These are phyloP conservation scores for Calameuta pallipes DNA, from an alignment of 2,888 invertebrate species.

Conservation along the genomic window DNA sequence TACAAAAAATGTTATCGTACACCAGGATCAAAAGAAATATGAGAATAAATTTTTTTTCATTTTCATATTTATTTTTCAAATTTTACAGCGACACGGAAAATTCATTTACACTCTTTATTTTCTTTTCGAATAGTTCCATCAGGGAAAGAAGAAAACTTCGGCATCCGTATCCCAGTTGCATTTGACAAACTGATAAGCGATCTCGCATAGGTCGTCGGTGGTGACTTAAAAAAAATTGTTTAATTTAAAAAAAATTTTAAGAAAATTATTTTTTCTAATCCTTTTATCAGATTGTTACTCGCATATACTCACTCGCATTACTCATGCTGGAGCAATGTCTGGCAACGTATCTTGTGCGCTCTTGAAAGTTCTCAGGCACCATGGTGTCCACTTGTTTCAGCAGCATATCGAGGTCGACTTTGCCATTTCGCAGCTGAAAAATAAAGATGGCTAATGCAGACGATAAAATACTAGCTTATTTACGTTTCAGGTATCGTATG, in stretches of 20 bases:
- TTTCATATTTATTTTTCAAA: not conserved
- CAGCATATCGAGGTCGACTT: slow-evolving; percentile 68
- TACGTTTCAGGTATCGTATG: not conserved
- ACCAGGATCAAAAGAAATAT: not conserved
- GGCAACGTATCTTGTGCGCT: slow-evolving; percentile 25
- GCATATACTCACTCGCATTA: slow-evolving; percentile 13
- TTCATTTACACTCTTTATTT: not conserved
- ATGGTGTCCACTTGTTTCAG: slow-evolving; percentile 64
- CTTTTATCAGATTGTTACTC: not conserved
- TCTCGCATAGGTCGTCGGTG: slow-evolving; percentile 35
- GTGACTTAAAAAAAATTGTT: not conserved
- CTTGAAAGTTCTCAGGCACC: slow-evolving; percentile 33
- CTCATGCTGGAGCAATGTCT: slow-evolving; percentile 28
- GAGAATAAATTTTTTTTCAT: not conserved
- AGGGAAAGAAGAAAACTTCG: slow-evolving; percentile 47
- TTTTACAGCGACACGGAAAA: not conserved
- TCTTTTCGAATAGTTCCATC: slow-evolving; percentile 6
- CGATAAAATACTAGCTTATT: not conserved
- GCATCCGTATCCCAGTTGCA: slow-evolving; percentile 40
- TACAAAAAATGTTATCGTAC: not conserved
- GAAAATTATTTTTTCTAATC: not conserved
- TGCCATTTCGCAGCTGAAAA: slow-evolving; percentile 68
- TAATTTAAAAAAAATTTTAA: not conserved
- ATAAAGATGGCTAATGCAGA: not conserved
- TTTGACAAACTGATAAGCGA: slow-evolving; percentile 37